These are phyloP conservation scores for Zaprionus taronus DNA, from an alignment of 1,140 invertebrate genomes.

Conservation along the genomic window DNA sequence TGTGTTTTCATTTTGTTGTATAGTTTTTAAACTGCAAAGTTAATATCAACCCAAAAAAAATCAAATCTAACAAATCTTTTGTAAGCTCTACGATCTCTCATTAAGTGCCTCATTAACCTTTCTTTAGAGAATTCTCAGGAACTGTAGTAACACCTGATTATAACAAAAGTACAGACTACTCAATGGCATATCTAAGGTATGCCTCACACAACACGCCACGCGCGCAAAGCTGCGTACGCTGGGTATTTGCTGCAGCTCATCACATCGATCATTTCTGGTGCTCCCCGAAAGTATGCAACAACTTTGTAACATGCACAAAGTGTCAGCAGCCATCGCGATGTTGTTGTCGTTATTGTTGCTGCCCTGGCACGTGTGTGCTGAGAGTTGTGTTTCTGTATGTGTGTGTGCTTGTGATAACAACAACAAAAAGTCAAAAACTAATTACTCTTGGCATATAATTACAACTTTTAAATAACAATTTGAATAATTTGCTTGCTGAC, in stretches of 20 bases:
- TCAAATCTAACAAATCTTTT: no score
- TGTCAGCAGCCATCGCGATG: constrained; percentile 19
- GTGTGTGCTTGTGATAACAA: constrained; percentile 9
- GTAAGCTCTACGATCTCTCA: no score
- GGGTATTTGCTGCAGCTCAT: no score
- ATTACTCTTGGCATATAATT: constrained; percentile 70
- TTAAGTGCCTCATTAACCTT: no score
- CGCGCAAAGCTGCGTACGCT: not conserved
- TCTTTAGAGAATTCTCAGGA: no score
- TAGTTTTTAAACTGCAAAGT: no score
- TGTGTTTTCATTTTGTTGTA: no score
- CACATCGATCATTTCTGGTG: no score
- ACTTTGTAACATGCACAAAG: constrained; percentile 1
- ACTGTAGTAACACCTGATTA: no score
- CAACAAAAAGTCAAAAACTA: constrained; percentile 57
- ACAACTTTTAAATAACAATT: constrained; percentile 76
- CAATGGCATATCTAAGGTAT: no score
- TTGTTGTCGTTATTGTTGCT: constrained; percentile 20
- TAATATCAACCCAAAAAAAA: no score
- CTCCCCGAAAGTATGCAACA: constrained; percentile 69
- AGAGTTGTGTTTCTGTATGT: not conserved
- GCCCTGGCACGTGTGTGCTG: not conserved
- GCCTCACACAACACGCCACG: not conserved
- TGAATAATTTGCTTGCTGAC: constrained; percentile 76
- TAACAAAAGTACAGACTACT: no score